A percentile compares a stretch with the other conserved stretches of the same genome.
These are phyloP conservation scores for Euleptes europaea DNA, from an alignment of 2,113 vertebrate genomes.

Conservation along the genomic window DNA sequence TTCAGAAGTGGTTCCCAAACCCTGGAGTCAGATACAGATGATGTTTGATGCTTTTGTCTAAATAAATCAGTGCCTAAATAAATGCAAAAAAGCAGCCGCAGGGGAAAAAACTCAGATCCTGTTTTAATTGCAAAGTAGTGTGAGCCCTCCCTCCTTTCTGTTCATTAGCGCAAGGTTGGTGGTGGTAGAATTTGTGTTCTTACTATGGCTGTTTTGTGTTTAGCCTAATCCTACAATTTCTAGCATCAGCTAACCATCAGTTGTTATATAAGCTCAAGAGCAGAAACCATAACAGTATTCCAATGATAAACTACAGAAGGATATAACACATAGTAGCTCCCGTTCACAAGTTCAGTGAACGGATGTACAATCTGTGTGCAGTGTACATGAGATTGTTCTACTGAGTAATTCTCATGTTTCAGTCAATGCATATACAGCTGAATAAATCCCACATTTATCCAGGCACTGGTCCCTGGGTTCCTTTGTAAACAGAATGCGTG, in stretches of 20 bases:
- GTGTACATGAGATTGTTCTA: too few species aligned
- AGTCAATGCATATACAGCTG: too few species aligned
- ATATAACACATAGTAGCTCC: too few species aligned
- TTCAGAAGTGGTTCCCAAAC: constrained; percentile 44
- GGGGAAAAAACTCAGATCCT: not conserved
- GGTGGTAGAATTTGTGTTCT: not conserved
- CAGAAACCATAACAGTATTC: not conserved
- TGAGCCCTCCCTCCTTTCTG: not conserved
- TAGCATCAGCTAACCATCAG: not conserved
- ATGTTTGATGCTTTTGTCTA: constrained; percentile 7
- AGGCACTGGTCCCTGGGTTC: too few species aligned
- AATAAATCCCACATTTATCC: too few species aligned
- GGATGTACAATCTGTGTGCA: too few species aligned
- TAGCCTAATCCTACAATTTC: not conserved
- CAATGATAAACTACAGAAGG: not conserved
- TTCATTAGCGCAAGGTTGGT: not conserved
- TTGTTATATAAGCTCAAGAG: not conserved
- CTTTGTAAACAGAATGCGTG: too few species aligned
- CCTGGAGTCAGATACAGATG: constrained; percentile 48
- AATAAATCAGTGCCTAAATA: not conserved
- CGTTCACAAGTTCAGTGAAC: too few species aligned
- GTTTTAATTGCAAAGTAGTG: constrained; percentile 42
- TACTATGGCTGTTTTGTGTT: too few species aligned
- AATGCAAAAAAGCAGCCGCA: not conserved
- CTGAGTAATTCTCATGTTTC: too few species aligned